phyloP scores from a whole-genome alignment of 2,888 invertebrate genomes.

The Brenthis hecate region DNA sequence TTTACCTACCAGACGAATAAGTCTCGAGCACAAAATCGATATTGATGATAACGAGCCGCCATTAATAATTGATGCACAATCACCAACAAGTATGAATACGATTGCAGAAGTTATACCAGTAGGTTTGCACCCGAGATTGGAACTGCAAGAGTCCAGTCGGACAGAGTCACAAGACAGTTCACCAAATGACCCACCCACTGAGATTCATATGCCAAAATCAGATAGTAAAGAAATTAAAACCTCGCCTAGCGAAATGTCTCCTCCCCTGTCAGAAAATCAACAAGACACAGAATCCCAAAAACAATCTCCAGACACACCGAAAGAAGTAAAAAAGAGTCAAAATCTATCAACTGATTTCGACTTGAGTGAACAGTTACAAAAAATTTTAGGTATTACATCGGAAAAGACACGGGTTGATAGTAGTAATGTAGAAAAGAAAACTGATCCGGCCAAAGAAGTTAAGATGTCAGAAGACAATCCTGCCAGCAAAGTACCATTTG shows the following conservation, averaged over 20 bases:
- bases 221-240: conserved; percentile 67
- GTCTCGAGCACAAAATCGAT: conserved; percentile 77
- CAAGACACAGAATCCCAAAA: conserved; percentile 70
- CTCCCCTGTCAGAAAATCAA: conserved; percentile 64
- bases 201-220: conserved; percentile 69
- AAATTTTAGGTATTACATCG: conserved; percentile 75
- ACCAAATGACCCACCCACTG: conserved; percentile 66
- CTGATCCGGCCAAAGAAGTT: conserved; percentile 66
- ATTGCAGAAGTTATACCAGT: conserved; percentile 76
- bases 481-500: conserved; percentile 67
- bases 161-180: conserved; percentile 61
- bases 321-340: conserved; percentile 77
- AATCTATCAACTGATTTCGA: conserved; percentile 78
- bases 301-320: conserved; percentile 72
- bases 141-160: conserved; percentile 59
- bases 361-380: conserved; percentile 76
- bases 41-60: conserved; percentile 79
- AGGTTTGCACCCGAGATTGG: conserved; percentile 65
- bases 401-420: conserved; percentile 69
- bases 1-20: conserved; percentile 66
- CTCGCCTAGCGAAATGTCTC: conserved; percentile 76
- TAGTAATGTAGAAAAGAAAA: conserved; percentile 61
- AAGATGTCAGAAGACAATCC: conserved; percentile 66
- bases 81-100: conserved; percentile 73
- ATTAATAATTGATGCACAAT: conserved; percentile 73